Percentiles rank a stretch among this genome's conserved stretches.
phyloP scores from a whole-genome alignment of 1,140 invertebrate genomes.

The Chymomyza costata region DNA sequence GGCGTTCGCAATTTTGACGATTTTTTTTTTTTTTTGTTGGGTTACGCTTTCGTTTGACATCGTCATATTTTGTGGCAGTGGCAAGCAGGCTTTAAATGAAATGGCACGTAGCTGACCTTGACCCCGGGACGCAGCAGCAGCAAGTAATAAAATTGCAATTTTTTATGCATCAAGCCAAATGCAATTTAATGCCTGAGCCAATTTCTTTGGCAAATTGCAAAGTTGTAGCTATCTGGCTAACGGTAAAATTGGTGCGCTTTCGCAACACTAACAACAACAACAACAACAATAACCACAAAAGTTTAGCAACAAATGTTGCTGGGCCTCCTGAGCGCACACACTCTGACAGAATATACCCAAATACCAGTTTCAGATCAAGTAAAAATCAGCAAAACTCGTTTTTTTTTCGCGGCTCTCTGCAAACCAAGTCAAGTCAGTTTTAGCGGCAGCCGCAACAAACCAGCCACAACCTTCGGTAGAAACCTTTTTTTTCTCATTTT shows the following conservation, averaged over 20 bases:
- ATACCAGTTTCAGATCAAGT: no score
- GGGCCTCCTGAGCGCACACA: neutral
- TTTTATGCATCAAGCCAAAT: neutral
- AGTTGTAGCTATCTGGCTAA: conserved; percentile 17
- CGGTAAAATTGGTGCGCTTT: conserved; percentile 45
- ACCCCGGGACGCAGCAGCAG: conserved; percentile 36
- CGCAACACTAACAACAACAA: conserved; percentile 17
- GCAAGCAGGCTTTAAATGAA: conserved; percentile 55
- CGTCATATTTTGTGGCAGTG: no score
- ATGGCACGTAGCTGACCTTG: conserved; percentile 70
- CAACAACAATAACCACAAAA: no score
- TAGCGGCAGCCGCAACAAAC: conserved; percentile 25
- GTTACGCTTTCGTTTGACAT: conserved; percentile 34
- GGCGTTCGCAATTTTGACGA: conserved; percentile 42
- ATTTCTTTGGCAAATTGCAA: conserved; percentile 56
- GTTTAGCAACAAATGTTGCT: conserved; percentile 19
- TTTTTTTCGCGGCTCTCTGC: no score
- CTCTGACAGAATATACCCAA: no score
- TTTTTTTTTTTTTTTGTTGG: conserved; percentile 20
- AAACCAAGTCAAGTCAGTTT: no score
- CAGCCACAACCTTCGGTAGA: conserved; percentile 35
- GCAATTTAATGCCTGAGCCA: no score
- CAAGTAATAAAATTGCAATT: conserved; percentile 62
- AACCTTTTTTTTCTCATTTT: no score
- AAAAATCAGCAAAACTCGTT: no score